These are phyloP conservation scores for Horisme vitalbata DNA, from an alignment of 2,888 invertebrate genomes.

Conservation along the genomic window DNA sequence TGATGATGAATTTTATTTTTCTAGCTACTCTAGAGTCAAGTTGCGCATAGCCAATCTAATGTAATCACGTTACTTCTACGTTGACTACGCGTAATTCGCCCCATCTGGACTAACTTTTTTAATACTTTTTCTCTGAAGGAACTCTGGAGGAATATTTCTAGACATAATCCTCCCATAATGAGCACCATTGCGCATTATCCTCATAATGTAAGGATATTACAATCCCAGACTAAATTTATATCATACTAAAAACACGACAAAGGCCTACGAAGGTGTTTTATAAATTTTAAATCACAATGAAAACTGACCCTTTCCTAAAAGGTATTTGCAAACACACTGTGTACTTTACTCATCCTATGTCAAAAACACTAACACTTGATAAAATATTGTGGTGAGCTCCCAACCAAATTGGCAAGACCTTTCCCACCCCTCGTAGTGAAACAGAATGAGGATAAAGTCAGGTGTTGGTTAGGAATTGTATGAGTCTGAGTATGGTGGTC, in stretches of 20 bases:
- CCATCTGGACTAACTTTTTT: too few relatives aligned
- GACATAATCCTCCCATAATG: too few relatives aligned
- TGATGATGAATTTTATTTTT: too few relatives aligned
- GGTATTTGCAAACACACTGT: conserved; percentile 29
- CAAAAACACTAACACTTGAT: conserved; percentile 56
- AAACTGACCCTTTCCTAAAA: conserved; percentile 21
- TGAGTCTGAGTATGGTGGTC: conserved; percentile 33
- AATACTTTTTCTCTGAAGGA: too few relatives aligned
- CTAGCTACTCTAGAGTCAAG: too few relatives aligned
- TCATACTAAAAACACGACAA: conserved; percentile 4
- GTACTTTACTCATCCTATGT: conserved; percentile 48
- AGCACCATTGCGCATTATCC: too few relatives aligned
- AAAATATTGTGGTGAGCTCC: conserved; percentile 47
- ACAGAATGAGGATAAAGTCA: background rate
- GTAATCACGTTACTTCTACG: too few relatives aligned
- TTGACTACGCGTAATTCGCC: too few relatives aligned
- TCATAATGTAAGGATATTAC: too few relatives aligned
- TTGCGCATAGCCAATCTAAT: too few relatives aligned
- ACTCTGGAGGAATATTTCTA: too few relatives aligned
- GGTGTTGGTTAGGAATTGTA: background rate
- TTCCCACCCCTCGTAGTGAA: background rate
- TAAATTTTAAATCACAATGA: conserved; percentile 32
- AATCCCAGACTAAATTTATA: background rate
- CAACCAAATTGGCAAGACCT: conserved; percentile 33
- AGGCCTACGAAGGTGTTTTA: conserved; percentile 13